Percentiles rank a stretch among this genome's conserved stretches.
Evolutionary conservation across 2,888 invertebrate genomes (phyloP).

Genomic region (Zele albiditarsus): DNA sequence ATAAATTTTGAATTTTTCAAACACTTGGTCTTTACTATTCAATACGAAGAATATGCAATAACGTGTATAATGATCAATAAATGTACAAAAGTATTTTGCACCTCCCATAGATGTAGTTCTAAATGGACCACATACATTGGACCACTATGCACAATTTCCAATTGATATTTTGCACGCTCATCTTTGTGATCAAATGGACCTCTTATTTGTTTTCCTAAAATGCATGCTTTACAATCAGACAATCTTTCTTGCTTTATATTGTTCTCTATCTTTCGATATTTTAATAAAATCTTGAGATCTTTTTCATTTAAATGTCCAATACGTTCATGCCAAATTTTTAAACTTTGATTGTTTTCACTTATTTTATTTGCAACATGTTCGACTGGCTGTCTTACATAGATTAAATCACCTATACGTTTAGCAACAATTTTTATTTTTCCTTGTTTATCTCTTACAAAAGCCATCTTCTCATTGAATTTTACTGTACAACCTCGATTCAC

Average conservation of each 20-base stretch:
- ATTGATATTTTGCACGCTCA: conserved; percentile 20
- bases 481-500: conserved; percentile 42
- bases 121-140: conserved; percentile 53
- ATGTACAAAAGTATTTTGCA: conserved; percentile 51
- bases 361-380: background rate
- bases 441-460: conserved; percentile 28
- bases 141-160: conserved; percentile 54
- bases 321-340: conserved; percentile 30
- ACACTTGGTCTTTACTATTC: conserved; percentile 46
- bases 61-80: conserved; percentile 55
- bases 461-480: conserved; percentile 39
- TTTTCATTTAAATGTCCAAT: conserved; percentile 35
- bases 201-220: background rate
- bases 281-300: conserved; percentile 2
- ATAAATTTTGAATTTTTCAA: conserved; percentile 43
- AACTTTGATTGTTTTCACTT: background rate
- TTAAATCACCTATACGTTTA: conserved; percentile 45
- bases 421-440: conserved; percentile 42
- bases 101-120: conserved; percentile 46
- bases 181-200: conserved; percentile 27
- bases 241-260: background rate
- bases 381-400: conserved; percentile 30
- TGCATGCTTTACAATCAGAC: background rate
- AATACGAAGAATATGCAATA: conserved; percentile 52
- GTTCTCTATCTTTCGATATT: background rate